These are phyloP conservation scores for Oxyruncus cristatus DNA, from an alignment of 2,113 vertebrate genomes.

Conservation along the genomic window DNA sequence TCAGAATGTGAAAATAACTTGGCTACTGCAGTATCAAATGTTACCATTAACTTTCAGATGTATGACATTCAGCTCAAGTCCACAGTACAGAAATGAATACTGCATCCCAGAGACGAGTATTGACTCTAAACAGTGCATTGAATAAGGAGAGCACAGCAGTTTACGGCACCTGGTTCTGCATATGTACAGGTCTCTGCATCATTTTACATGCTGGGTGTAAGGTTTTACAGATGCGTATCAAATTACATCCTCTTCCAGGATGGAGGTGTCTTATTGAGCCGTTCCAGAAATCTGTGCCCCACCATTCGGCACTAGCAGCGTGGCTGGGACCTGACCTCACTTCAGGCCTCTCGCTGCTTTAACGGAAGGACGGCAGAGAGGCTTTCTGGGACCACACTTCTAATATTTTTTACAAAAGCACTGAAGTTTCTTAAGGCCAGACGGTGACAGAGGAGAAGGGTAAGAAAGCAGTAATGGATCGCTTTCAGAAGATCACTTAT, in stretches of 20 bases:
- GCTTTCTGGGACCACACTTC: not conserved
- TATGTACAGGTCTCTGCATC: accelerated
- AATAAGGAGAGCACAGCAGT: not conserved
- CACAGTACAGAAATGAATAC: not conserved
- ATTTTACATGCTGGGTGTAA: not conserved
- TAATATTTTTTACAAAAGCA: not conserved
- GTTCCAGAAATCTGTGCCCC: not conserved
- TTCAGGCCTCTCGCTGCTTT: not conserved
- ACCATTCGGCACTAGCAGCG: accelerated
- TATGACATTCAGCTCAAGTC: not conserved
- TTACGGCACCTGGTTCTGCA: accelerated
- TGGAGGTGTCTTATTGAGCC: not conserved
- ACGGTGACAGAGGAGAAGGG: not conserved
- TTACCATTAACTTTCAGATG: not conserved
- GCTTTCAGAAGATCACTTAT: not conserved
- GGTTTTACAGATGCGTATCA: not conserved
- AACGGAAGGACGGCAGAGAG: not conserved
- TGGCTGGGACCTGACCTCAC: not conserved
- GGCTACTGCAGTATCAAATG: not conserved
- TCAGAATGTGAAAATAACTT: not conserved
- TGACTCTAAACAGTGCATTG: accelerated
- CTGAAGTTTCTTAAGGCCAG: not conserved
- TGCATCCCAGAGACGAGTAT: not conserved
- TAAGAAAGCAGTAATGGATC: not conserved
- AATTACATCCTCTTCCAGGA: not conserved